A percentile compares a stretch with the other conserved stretches of the same genome.
Evolutionary conservation across 2,113 vertebrate genomes (phyloP).

Genomic region (Ptyas mucosa): DNA sequence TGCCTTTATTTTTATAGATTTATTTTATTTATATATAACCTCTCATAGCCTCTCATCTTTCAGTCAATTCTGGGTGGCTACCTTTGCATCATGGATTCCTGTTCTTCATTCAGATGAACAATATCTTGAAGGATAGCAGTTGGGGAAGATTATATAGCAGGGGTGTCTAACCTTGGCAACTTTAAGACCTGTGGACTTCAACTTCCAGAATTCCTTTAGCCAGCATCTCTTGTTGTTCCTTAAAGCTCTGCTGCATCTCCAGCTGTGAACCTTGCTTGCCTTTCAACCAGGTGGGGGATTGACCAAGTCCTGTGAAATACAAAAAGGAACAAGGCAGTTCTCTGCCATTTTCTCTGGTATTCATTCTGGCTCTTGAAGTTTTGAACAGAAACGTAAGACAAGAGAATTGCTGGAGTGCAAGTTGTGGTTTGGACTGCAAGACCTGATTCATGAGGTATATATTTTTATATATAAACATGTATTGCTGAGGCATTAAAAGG

Average conservation of each 20-base stretch:
- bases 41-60: not conserved
- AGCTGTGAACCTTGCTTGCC: not conserved
- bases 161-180: not conserved
- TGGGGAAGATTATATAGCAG: not conserved
- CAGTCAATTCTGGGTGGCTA: not conserved
- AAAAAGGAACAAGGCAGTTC: not conserved
- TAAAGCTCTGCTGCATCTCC: not conserved
- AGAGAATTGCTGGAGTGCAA: not conserved
- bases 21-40: not conserved
- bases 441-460: not conserved
- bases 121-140: not conserved
- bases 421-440: not conserved
- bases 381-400: not conserved
- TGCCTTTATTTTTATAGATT: not conserved
- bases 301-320: not conserved
- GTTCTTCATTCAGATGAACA: not conserved
- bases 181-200: not conserved
- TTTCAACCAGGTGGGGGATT: not conserved
- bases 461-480: not conserved
- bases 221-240: not conserved
- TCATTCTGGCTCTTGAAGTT: not conserved
- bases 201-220: not conserved
- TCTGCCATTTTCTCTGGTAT: not conserved
- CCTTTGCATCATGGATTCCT: not conserved
- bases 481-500: not conserved